These are phyloP conservation scores for Tenrec ecaudatus DNA, from an alignment of 2,113 vertebrate genomes.

Conservation along the genomic window DNA sequence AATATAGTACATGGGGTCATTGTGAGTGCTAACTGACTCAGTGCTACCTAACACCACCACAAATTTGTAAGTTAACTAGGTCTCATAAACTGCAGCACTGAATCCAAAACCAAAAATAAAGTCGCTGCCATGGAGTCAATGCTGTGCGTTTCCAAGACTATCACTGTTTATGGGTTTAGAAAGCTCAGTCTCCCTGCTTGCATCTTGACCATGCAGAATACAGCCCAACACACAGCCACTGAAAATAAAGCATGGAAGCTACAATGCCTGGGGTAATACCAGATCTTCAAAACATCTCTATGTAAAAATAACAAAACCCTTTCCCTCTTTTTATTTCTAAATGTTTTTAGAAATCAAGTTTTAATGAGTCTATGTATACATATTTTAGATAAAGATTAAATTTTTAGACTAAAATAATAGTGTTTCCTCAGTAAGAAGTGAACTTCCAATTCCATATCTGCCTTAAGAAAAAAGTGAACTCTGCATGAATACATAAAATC, in stretches of 20 bases:
- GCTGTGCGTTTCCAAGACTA: too few species aligned
- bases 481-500: not conserved
- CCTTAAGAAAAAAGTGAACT: not conserved
- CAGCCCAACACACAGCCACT: too few species aligned
- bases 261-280: not conserved
- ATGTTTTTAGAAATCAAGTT: not conserved
- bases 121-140: too few species aligned
- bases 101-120: too few species aligned
- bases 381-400: not conserved
- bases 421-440: not conserved
- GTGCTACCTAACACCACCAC: not conserved
- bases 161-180: too few species aligned
- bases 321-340: not conserved
- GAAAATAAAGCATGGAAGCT: not conserved
- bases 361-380: not conserved
- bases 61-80: not conserved
- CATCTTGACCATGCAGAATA: too few species aligned
- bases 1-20: not conserved
- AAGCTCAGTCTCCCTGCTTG: too few species aligned
- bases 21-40: too few species aligned
- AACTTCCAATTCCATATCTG: not conserved
- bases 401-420: not conserved
- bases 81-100: not conserved
- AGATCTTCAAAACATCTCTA: too few species aligned
- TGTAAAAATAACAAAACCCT: too few species aligned